phyloP scores from a whole-genome alignment of 2,888 invertebrate genomes.

The Lepetodrilus schrolli region DNA sequence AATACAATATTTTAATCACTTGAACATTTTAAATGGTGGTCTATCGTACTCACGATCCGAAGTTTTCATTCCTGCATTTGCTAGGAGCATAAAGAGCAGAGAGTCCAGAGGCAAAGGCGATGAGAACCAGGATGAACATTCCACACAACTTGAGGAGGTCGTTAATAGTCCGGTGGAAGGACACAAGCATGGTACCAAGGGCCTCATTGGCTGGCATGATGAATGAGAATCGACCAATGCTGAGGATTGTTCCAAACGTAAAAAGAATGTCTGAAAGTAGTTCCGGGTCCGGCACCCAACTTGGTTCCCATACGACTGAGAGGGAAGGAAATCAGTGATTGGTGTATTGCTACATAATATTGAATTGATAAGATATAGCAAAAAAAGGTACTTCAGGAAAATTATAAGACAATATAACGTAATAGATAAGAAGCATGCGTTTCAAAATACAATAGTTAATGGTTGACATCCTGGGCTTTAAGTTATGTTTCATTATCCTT shows the following conservation, averaged over 20 bases:
- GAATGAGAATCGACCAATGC: constrained; percentile 65
- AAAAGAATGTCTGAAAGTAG: constrained; percentile 65
- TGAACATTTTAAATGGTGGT: no score
- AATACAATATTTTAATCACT: no score
- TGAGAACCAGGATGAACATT: constrained; percentile 65
- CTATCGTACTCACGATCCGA: constrained; percentile 52
- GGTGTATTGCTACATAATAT: not conserved
- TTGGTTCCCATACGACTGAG: constrained; percentile 51
- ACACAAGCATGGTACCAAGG: constrained; percentile 68
- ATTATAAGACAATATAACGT: no score
- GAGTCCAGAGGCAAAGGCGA: constrained; percentile 69
- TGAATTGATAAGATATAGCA: not conserved
- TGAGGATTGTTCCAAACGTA: constrained; percentile 64
- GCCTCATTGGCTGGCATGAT: constrained; percentile 71
- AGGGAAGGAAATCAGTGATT: not conserved
- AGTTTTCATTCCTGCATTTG: constrained; percentile 56
- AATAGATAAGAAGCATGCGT: no score
- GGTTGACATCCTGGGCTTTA: no score
- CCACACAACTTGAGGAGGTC: constrained; percentile 64
- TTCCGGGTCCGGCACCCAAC: constrained; percentile 62
- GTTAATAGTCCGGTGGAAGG: constrained; percentile 64
- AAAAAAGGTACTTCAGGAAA: no score
- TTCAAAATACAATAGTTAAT: no score
- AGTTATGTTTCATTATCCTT: no score
- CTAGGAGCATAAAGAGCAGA: constrained; percentile 65